A percentile compares a stretch with the other conserved stretches of the same genome.
Conservation (phyloP, 2,797 vertebrate species). For the Holocentrus rufus region DNA sequence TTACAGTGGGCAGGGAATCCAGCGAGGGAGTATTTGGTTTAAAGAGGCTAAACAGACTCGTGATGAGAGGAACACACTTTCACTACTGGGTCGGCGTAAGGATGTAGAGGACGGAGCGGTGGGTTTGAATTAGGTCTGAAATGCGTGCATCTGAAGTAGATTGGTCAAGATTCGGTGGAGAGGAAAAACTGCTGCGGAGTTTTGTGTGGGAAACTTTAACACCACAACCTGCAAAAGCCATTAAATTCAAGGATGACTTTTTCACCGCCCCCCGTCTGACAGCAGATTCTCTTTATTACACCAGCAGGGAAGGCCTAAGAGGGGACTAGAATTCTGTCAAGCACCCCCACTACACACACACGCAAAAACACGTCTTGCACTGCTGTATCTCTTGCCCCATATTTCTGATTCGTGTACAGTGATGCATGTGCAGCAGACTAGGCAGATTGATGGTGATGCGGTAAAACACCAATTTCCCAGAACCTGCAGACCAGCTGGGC, state of each 20-base stretch:
- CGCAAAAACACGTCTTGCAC: background rate
- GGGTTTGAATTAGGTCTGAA: background rate
- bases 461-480: conserved; percentile 18
- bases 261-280: conserved; percentile 50
- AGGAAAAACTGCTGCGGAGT: conserved; percentile 31
- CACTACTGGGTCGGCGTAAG: conserved; percentile 1
- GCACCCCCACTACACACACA: conserved; percentile 14
- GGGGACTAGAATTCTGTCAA: conserved; percentile 37
- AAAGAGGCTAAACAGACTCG: conserved; percentile 6
- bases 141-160: conserved; percentile 20
- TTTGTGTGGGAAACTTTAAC: conserved; percentile 58
- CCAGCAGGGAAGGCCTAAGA: conserved; percentile 63
- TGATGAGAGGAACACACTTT: conserved; percentile 8
- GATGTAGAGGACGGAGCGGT: background rate
- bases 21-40: background rate
- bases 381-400: conserved; percentile 21
- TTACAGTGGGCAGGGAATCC: background rate
- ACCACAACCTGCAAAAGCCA: conserved; percentile 77
- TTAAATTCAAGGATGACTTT: conserved; percentile 72
- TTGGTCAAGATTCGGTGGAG: conserved; percentile 28
- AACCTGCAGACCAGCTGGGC: conserved; percentile 24
- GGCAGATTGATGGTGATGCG: conserved; percentile 29
- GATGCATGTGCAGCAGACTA: conserved; percentile 5
- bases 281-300: conserved; percentile 74
- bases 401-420: conserved; percentile 29